These are phyloP conservation scores for Lagothrix lagotricha DNA, from an alignment of 2,797 vertebrate genomes.

Conservation along the genomic window DNA sequence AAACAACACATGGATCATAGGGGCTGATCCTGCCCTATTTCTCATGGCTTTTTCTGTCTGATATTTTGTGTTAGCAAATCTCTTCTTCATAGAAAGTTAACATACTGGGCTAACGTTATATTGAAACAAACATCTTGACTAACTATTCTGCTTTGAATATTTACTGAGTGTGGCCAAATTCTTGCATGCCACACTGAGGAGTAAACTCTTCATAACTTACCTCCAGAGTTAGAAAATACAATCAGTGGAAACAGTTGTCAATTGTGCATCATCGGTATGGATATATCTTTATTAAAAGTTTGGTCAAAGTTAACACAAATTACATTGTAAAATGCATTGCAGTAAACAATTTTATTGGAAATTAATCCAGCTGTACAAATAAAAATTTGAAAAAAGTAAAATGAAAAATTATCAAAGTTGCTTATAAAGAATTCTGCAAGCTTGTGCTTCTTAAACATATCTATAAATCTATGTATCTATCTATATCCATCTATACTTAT, in stretches of 20 bases:
- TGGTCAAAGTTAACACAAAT: neutral
- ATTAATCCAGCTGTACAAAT: neutral
- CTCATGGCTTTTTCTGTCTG: neutral
- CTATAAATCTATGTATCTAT: neutral
- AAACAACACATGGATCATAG: neutral
- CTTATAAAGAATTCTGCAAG: neutral
- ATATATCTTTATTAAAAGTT: neutral
- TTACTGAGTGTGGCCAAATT: neutral
- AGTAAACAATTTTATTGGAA: neutral
- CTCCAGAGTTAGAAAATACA: neutral
- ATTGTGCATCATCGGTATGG: neutral
- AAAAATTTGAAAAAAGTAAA: constrained; percentile 8
- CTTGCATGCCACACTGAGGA: neutral
- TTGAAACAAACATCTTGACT: neutral
- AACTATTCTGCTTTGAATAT: neutral
- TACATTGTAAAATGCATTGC: neutral
- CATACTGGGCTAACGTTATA: neutral
- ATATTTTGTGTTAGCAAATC: neutral
- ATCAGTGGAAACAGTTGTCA: neutral
- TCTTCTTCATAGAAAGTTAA: neutral
- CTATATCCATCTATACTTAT: neutral
- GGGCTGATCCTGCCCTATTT: neutral
- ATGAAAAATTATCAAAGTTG: neutral
- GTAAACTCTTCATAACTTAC: neutral
- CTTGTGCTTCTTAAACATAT: neutral